Evolutionary conservation across 1,140 invertebrate species (phyloP).

Genomic region (Pissodes strobi): DNA sequence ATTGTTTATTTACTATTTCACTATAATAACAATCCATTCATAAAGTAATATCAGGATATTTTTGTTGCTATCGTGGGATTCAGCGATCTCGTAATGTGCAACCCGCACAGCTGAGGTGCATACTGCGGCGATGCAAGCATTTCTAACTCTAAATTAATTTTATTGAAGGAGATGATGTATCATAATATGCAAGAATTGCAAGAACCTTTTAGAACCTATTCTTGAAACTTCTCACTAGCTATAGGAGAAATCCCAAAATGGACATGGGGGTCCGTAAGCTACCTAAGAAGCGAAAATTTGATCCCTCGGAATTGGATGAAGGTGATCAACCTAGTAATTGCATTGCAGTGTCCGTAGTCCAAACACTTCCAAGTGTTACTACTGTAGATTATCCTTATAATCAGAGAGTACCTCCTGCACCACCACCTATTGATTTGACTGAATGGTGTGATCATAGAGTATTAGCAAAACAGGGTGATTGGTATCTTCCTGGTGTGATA

Average conservation of each 20-base stretch:
- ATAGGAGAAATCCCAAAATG: constrained; percentile 41
- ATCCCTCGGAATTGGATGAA: constrained; percentile 81
- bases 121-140: not conserved
- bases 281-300: constrained; percentile 88
- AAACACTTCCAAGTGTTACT: constrained; percentile 55
- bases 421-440: constrained; percentile 70
- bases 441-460: constrained; percentile 91
- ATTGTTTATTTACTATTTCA: constrained; percentile 51
- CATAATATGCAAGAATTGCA: constrained; percentile 27
- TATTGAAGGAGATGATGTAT: constrained; percentile 24
- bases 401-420: constrained; percentile 30
- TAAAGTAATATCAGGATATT: constrained; percentile 45
- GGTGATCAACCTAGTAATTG: constrained; percentile 33
- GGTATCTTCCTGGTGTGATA: constrained; percentile 84
- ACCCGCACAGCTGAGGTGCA: constrained; percentile 8
- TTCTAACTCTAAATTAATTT: not conserved
- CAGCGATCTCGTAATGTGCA: constrained; percentile 2
- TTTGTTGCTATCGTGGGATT: constrained; percentile 19
- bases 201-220: constrained; percentile 43
- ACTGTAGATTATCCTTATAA: constrained; percentile 65
- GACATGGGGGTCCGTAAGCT: constrained; percentile 67
- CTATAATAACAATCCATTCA: constrained; percentile 51
- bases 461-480: constrained; percentile 78
- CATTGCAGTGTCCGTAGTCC: constrained; percentile 52
- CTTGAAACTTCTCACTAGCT: constrained; percentile 24